Conservation (phyloP, 2,113 vertebrate species). For the Neogobius melanostomus region DNA sequence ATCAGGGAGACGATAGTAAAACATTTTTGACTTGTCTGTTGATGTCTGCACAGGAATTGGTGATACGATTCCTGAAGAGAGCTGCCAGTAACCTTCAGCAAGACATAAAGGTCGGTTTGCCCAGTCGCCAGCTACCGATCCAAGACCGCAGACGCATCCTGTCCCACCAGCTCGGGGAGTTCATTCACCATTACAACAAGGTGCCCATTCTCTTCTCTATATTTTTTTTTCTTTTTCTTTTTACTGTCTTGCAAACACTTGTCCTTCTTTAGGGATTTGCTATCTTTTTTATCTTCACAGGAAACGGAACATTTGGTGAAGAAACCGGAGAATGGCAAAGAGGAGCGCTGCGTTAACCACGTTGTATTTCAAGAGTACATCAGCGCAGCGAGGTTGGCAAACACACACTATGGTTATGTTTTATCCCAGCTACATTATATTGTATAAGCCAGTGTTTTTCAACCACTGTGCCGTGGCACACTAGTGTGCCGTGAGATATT, state of each 20-base stretch:
- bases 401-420: neutral
- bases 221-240: constrained; percentile 3
- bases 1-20: constrained; percentile 14
- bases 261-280: neutral
- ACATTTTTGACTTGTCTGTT: constrained; percentile 21
- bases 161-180: constrained; percentile 88
- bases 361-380: constrained; percentile 88
- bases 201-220: constrained; percentile 58
- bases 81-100: constrained; percentile 89
- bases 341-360: constrained; percentile 81
- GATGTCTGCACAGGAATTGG: constrained; percentile 82
- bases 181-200: constrained; percentile 88
- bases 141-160: constrained; percentile 84
- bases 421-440: constrained; percentile 7
- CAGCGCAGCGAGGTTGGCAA: constrained; percentile 83
- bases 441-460: too few species aligned
- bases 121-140: constrained; percentile 79
- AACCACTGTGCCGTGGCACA: too few species aligned
- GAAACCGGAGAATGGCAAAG: constrained; percentile 75
- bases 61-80: constrained; percentile 89
- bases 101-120: constrained; percentile 82
- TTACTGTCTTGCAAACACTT: constrained; percentile 7
- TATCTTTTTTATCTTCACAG: constrained; percentile 63
- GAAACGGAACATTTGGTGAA: constrained; percentile 88
- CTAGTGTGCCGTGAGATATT: too few species aligned